Base-by-base conservation (phyloP, 2,888 invertebrate species). In the Plagodis pulveraria region DNA sequence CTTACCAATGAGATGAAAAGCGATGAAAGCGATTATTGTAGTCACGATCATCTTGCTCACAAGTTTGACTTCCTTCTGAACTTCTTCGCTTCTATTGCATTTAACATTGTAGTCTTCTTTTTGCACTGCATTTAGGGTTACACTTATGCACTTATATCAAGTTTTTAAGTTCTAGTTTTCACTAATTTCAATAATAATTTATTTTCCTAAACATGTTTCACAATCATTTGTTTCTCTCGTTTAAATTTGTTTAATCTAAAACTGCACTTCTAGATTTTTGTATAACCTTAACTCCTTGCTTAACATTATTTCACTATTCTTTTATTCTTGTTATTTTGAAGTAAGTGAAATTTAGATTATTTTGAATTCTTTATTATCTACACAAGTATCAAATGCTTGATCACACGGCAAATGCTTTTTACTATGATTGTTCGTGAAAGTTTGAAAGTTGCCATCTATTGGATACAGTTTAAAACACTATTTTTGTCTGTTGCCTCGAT, bases 1-100 rank as follows among this genome's bases (percentile, higher is more conserved):
- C 87, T 87, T 75, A 88, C 91, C 88, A 71, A 90, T 81, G 50
- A 83, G 81, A 71, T 87, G 84, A 67, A 89, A 73, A 40, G 78
- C 77, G 62, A 86, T 71, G 78, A 83, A 87, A 50, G 78, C 72
- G 50, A 83, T 66, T 58, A 81, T 63, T 38, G 77, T 74, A 50
- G 82, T 67, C 33, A 85, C 67, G 69, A 80, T 78, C 89, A 91
- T 90, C 73, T 83, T 87, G 86, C 74, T 80, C 72, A 83, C 67
- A 70, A 58, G 61, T 54, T 70, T 70, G 51, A 73, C 59, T 63
- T 66, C 56, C 47, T 48, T 58, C 57, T 60, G 44, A 55, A 56
- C 60, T 62, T 66, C 58, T 61, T 63, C 38, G 56, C 55, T 40
- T 42, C 51, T 56, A 53, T 52, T 36, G 34, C 50, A 65, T 57